Percentiles rank a stretch among this genome's conserved stretches.
phyloP scores from a whole-genome alignment of 2,113 vertebrate genomes.

The Apistogramma diplotaenia region DNA sequence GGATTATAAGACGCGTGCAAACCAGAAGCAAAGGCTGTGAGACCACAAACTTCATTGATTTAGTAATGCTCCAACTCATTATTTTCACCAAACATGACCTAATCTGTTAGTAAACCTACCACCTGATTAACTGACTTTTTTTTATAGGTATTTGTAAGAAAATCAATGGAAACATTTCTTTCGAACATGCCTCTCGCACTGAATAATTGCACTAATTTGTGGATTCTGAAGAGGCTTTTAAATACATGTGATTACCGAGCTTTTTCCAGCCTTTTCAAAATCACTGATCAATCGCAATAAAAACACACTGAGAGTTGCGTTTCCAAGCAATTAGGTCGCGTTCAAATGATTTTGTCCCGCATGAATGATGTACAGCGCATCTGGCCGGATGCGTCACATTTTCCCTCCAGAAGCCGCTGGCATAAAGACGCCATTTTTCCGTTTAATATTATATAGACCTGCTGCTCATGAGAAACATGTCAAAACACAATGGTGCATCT shows the following conservation, averaged over 20 bases:
- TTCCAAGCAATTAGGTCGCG: background rate
- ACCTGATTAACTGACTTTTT: background rate
- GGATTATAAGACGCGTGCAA: background rate
- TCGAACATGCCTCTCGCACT: background rate
- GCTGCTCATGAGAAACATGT: conserved; percentile 32
- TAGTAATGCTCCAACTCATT: background rate
- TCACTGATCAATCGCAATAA: background rate
- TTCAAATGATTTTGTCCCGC: background rate
- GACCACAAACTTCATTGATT: background rate
- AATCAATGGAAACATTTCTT: background rate
- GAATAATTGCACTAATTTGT: background rate
- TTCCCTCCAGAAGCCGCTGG: background rate
- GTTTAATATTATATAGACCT: conserved; percentile 39
- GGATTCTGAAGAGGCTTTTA: background rate
- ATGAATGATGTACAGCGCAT: conserved; percentile 18
- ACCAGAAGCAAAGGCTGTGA: background rate
- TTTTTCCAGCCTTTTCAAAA: background rate
- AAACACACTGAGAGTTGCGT: background rate
- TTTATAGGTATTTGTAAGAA: background rate
- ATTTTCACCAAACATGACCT: background rate
- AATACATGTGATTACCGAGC: background rate
- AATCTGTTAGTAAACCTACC: background rate
- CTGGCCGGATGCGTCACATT: background rate
- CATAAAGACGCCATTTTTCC: background rate
- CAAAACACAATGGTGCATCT: conserved; percentile 26